phyloP scores from a whole-genome alignment of 35 echinoderm and acorn worm genomes.

The Ptychodera flava region DNA sequence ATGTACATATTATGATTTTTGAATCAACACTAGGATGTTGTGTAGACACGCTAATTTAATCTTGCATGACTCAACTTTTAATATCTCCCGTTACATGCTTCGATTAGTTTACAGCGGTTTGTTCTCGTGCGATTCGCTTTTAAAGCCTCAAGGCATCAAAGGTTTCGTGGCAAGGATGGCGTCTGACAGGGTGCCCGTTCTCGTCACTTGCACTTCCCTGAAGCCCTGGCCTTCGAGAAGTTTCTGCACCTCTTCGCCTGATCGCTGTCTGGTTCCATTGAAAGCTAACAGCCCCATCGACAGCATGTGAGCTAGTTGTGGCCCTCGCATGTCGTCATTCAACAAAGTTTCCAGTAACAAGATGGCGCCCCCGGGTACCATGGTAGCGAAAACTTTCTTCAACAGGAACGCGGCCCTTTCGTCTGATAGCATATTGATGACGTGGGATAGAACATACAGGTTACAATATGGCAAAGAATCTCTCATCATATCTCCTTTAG shows the following conservation, averaged over 20 bases:
- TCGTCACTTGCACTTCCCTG: neutral
- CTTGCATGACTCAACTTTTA: too few relatives aligned
- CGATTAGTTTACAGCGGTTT: too few relatives aligned
- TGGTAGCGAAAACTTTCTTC: neutral
- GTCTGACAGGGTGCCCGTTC: neutral
- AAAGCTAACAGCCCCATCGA: neutral
- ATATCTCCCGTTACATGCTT: too few relatives aligned
- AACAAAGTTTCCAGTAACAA: neutral
- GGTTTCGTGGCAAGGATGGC: neutral
- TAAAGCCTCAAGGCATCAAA: neutral
- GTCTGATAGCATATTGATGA: neutral
- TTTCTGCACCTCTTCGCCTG: neutral
- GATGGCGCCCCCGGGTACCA: neutral
- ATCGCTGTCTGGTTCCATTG: neutral
- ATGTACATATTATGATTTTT: too few relatives aligned
- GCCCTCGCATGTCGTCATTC: neutral
- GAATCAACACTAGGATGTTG: too few relatives aligned
- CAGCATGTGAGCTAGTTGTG: neutral
- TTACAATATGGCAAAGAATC: neutral
- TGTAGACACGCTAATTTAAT: too few relatives aligned
- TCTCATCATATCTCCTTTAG: neutral
- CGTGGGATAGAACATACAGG: neutral
- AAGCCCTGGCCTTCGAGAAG: neutral
- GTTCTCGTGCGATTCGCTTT: too few relatives aligned
- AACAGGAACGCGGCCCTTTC: neutral